These are phyloP conservation scores for Tipula unca DNA, from an alignment of 2,888 invertebrate species.

Conservation along the genomic window DNA sequence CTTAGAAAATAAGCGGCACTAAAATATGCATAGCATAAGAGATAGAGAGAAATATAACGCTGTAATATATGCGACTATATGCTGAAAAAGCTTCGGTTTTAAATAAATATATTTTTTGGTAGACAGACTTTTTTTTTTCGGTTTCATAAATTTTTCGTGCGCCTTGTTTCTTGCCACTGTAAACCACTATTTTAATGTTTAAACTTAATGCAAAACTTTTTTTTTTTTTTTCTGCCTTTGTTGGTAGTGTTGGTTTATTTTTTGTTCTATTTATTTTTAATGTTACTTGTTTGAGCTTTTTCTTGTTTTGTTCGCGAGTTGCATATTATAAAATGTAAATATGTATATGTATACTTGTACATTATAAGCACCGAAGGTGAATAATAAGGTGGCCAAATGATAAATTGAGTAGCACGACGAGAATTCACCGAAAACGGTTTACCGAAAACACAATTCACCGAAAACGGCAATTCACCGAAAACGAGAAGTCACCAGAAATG, in stretches of 20 bases:
- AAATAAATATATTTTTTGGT: background rate
- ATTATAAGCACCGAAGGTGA: background rate
- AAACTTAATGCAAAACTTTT: background rate
- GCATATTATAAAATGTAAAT: background rate
- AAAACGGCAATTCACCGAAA: no score
- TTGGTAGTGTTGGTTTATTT: background rate
- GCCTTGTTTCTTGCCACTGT: background rate
- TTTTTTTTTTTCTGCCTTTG: background rate
- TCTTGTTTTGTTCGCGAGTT: background rate
- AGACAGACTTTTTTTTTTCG: background rate
- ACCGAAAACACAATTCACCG: no score
- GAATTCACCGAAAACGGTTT: no score
- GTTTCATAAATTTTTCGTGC: background rate
- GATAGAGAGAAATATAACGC: background rate
- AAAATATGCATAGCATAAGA: background rate
- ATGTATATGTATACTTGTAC: no score
- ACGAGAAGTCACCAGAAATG: no score
- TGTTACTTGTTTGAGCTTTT: background rate
- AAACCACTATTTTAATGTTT: background rate
- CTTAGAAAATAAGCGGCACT: background rate
- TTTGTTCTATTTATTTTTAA: background rate
- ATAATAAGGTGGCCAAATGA: no score
- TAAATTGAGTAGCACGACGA: no score
- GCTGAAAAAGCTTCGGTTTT: background rate
- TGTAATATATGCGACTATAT: background rate